Conservation (phyloP, 2,888 invertebrate genomes). For the Polia nebulosa region DNA sequence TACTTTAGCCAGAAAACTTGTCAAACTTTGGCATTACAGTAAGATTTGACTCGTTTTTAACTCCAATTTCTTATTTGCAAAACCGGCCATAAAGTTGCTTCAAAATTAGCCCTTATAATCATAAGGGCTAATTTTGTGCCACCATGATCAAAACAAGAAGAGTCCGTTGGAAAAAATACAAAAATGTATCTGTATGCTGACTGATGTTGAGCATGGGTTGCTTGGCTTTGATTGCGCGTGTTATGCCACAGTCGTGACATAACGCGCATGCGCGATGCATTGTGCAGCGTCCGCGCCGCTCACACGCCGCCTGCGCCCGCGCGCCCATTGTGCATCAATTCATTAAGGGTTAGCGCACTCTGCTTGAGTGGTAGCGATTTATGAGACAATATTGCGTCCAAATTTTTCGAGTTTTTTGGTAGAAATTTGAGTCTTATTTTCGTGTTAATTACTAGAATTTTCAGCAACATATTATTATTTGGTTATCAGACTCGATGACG, state of each 20-base stretch:
- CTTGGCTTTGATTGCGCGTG: slow-evolving; percentile 63
- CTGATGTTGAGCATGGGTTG: slow-evolving; percentile 50
- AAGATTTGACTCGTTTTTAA: not conserved
- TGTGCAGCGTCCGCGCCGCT: slow-evolving; percentile 68
- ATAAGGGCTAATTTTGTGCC: no score
- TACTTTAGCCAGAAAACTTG: not conserved
- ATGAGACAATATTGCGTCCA: not conserved
- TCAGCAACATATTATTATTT: not conserved
- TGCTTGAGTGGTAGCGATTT: slow-evolving; percentile 50
- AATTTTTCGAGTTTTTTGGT: no score
- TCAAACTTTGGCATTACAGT: not conserved
- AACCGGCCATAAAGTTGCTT: not conserved
- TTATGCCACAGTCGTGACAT: slow-evolving; percentile 78
- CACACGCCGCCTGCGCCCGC: slow-evolving; percentile 61
- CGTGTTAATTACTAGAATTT: not conserved
- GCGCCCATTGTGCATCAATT: slow-evolving; percentile 75
- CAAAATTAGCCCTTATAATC: not conserved
- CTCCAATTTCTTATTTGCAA: not conserved
- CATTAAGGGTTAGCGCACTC: slow-evolving; percentile 66
- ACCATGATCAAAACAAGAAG: not conserved
- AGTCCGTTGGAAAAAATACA: slow-evolving; percentile 12
- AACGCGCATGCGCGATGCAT: slow-evolving; percentile 70
- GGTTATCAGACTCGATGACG: not conserved
- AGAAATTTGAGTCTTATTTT: not conserved
- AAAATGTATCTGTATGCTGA: slow-evolving; percentile 51